phyloP scores from a whole-genome alignment of 2,113 vertebrate species.

The Formicarius rufipectus region DNA sequence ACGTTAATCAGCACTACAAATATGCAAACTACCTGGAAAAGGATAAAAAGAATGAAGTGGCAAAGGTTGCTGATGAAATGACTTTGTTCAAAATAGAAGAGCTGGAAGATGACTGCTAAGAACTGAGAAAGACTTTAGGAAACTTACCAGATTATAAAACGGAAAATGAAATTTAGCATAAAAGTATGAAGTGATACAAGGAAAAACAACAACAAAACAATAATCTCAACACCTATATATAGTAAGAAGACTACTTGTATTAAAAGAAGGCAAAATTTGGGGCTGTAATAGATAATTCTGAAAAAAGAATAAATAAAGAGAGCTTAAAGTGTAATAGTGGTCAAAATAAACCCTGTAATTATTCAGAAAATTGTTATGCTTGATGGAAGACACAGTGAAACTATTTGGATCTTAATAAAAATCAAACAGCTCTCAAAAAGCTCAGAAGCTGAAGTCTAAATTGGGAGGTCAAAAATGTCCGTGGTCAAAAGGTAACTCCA shows the following conservation, averaged over 20 bases:
- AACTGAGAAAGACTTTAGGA: not conserved
- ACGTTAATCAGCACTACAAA: not conserved
- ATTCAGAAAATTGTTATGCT: not conserved
- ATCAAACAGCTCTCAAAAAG: not conserved
- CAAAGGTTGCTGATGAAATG: not conserved
- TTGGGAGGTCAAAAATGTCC: not conserved
- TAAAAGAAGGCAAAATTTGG: not conserved
- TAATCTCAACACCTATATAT: not conserved
- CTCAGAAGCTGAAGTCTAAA: not conserved
- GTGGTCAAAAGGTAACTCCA: not conserved
- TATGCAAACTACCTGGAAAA: not conserved
- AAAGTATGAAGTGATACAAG: not conserved
- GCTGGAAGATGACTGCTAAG: not conserved
- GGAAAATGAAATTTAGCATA: not conserved
- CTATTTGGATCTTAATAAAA: not conserved
- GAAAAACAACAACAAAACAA: not conserved
- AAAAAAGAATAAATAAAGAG: too few relatives aligned
- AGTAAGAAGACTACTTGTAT: not conserved
- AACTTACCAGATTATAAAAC: not conserved
- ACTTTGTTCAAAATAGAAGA: not conserved
- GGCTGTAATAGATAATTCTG: not conserved
- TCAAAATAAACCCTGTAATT: not conserved
- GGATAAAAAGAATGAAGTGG: not conserved
- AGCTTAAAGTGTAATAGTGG: not conserved
- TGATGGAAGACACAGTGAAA: not conserved